phyloP scores from a whole-genome alignment of 2,888 invertebrate species.

The Agelastica alni region DNA sequence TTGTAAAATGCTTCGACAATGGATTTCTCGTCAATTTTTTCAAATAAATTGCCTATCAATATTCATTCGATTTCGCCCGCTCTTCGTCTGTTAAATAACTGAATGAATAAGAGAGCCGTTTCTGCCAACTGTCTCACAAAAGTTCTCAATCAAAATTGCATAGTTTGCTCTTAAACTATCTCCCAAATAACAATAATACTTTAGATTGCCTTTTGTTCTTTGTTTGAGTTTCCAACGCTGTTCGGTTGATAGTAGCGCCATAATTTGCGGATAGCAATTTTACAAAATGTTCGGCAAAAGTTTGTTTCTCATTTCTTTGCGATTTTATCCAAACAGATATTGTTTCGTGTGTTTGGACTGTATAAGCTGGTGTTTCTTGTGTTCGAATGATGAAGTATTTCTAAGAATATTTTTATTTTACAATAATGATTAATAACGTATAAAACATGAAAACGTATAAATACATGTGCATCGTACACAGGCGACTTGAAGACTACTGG shows the following conservation, averaged over 20 bases:
- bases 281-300: constrained; percentile 10
- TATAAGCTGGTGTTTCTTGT: too few species aligned
- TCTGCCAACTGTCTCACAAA: constrained; percentile 13
- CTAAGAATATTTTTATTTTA: too few species aligned
- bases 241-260: constrained; percentile 7
- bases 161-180: constrained; percentile 8
- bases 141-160: constrained; percentile 9
- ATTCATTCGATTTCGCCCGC: constrained; percentile 15
- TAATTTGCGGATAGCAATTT: constrained; percentile 11
- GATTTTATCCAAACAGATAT: constrained; percentile 14
- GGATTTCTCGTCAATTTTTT: constrained; percentile 10
- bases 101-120: constrained; percentile 8
- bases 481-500: too few species aligned
- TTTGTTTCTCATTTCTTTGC: constrained; percentile 12
- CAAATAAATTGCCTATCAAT: constrained; percentile 6
- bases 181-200: constrained; percentile 9
- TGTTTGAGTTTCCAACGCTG: too few species aligned
- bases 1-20: constrained; percentile 9
- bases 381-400: too few species aligned
- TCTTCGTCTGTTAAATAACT: constrained; percentile 16
- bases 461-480: too few species aligned
- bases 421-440: too few species aligned
- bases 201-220: constrained; percentile 14
- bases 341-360: too few species aligned
- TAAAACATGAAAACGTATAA: too few species aligned